Conservation (phyloP, 2,113 vertebrate genomes). For the Leptobrachium ailaonicum region DNA sequence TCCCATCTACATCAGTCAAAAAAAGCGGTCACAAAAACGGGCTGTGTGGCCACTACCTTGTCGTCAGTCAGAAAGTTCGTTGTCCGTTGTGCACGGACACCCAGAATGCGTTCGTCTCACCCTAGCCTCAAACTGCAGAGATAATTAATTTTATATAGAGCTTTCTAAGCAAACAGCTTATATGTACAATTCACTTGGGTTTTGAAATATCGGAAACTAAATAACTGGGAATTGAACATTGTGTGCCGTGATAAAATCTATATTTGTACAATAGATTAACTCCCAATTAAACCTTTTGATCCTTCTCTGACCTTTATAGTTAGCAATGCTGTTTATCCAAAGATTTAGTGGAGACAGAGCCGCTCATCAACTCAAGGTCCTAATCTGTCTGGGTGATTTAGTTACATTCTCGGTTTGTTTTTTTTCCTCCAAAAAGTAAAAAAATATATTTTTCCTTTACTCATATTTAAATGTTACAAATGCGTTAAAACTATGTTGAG, state of each 20-base stretch:
- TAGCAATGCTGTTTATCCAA: constrained; percentile 44
- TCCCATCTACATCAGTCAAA: too few relatives aligned
- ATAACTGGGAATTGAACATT: background rate
- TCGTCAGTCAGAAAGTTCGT: too few relatives aligned
- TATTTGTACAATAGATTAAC: constrained; percentile 38
- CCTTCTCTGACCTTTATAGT: constrained; percentile 35
- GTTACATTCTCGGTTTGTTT: constrained; percentile 30
- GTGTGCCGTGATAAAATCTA: background rate
- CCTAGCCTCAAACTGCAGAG: too few relatives aligned
- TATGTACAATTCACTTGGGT: background rate
- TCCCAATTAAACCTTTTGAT: constrained; percentile 28
- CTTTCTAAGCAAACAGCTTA: background rate
- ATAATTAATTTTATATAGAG: too few relatives aligned
- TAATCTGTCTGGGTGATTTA: constrained; percentile 43
- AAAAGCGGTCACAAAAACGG: too few relatives aligned
- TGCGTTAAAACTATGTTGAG: too few relatives aligned
- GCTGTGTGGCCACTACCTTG: too few relatives aligned
- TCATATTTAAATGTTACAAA: background rate
- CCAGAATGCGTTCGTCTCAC: too few relatives aligned
- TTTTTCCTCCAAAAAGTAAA: background rate
- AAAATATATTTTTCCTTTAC: constrained; percentile 21
- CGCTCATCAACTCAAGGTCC: constrained; percentile 36
- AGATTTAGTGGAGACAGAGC: constrained; percentile 41
- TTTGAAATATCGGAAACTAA: background rate
- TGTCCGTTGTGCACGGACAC: too few relatives aligned